Percentiles rank a stretch among this genome's conserved stretches.
phyloP scores from a whole-genome alignment of 2,113 vertebrate species.

The Catagonus wagneri region DNA sequence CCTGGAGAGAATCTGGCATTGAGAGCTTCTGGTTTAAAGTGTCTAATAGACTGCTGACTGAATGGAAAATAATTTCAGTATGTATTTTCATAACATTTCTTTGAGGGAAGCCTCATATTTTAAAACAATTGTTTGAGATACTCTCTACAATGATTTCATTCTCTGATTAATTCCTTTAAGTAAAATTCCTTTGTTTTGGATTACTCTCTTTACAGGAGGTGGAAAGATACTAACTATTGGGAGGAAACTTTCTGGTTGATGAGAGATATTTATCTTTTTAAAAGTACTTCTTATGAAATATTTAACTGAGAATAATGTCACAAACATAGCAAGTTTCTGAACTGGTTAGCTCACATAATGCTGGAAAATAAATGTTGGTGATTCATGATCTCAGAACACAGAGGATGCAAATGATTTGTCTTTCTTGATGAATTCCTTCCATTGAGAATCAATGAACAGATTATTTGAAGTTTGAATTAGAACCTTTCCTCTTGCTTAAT shows the following conservation, averaged over 20 bases:
- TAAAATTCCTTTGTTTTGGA: not conserved
- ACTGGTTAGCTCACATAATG: slow-evolving; percentile 23
- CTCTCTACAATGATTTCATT: not conserved
- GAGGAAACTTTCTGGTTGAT: not conserved
- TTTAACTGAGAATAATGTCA: slow-evolving; percentile 37
- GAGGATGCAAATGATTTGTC: not conserved
- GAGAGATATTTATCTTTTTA: not conserved
- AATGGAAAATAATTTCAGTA: not conserved
- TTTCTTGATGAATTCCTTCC: slow-evolving; percentile 36
- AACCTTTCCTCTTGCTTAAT: slow-evolving; percentile 23
- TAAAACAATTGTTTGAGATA: not conserved
- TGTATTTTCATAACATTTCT: not conserved
- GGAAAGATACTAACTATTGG: not conserved
- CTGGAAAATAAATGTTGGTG: not conserved
- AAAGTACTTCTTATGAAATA: not conserved
- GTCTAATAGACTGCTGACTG: not conserved
- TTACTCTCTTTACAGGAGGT: not conserved
- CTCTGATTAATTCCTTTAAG: not conserved
- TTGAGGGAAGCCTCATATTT: not conserved
- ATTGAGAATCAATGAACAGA: not conserved
- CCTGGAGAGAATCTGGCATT: not conserved
- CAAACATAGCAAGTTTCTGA: slow-evolving; percentile 11
- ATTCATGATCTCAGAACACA: slow-evolving; percentile 11
- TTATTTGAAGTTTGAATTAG: slow-evolving; percentile 29
- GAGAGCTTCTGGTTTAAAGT: not conserved